These are phyloP conservation scores for Cirrhinus mrigala DNA, from an alignment of 2,797 vertebrate species.

Conservation along the genomic window DNA sequence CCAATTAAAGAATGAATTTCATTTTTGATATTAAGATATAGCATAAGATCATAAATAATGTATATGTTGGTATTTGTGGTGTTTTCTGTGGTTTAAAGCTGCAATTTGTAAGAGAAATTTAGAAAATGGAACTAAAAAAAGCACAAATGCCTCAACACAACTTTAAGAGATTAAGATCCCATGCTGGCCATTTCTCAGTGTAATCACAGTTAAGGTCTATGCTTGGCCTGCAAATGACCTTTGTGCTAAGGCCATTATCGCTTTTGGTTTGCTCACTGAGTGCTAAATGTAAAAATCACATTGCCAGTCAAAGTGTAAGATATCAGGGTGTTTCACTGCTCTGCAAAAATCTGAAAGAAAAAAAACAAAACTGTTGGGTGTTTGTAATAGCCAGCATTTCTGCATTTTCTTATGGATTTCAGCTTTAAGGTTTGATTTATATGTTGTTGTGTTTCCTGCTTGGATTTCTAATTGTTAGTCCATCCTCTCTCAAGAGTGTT, in stretches of 20 bases:
- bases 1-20: slow-evolving; percentile 51
- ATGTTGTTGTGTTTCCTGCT: slow-evolving; percentile 52
- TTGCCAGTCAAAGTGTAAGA: not conserved
- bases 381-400: slow-evolving; percentile 39
- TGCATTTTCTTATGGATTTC: slow-evolving; percentile 47
- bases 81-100: slow-evolving; percentile 45
- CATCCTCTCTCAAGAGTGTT: slow-evolving; percentile 54
- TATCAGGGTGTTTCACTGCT: not conserved
- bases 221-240: not conserved
- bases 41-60: not conserved
- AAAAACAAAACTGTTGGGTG: no score
- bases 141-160: not conserved
- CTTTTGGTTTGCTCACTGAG: not conserved
- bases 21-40: slow-evolving; percentile 25
- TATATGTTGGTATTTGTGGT: slow-evolving; percentile 15
- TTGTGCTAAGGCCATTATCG: not conserved
- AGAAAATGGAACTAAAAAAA: not conserved
- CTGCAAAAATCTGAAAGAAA: no score
- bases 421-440: slow-evolving; percentile 53
- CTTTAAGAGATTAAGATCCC: not conserved
- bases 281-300: not conserved
- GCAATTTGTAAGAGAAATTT: slow-evolving; percentile 13
- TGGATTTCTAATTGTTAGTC: slow-evolving; percentile 19
- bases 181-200: not conserved
- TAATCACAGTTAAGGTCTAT: not conserved